Conservation (phyloP, 2,797 vertebrate species). For the Onychomys torridus region DNA sequence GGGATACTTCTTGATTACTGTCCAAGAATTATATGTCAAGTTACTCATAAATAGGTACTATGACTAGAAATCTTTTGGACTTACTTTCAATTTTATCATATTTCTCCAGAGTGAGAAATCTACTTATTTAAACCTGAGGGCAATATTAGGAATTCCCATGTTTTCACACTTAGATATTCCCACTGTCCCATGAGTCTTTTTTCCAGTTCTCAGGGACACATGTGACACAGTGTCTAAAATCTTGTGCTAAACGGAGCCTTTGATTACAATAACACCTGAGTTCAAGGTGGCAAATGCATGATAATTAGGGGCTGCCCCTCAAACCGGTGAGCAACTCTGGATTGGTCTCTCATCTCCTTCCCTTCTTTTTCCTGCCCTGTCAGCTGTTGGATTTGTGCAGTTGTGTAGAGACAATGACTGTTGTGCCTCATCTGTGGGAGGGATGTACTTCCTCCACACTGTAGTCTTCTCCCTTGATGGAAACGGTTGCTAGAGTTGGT, state of each 20-base stretch:
- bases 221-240: slow-evolving; percentile 11
- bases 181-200: neutral
- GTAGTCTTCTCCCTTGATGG: slow-evolving; percentile 68
- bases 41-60: neutral
- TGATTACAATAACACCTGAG: slow-evolving; percentile 37
- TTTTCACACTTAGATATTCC: neutral
- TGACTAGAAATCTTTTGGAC: neutral
- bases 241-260: neutral
- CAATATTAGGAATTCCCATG: neutral
- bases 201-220: neutral
- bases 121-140: neutral
- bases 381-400: slow-evolving; percentile 39
- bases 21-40: neutral
- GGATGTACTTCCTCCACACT: slow-evolving; percentile 55
- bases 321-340: slow-evolving; percentile 54
- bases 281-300: slow-evolving; percentile 56
- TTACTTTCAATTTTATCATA: neutral
- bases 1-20: neutral
- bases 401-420: slow-evolving; percentile 68
- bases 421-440: slow-evolving; percentile 65
- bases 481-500: slow-evolving; percentile 76
- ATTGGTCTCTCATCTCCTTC: slow-evolving; percentile 42
- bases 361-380: slow-evolving; percentile 48
- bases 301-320: slow-evolving; percentile 70
- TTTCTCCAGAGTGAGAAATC: neutral